Conservation (phyloP, 2,888 invertebrate genomes). For the Chloroclystis v-ata region DNA sequence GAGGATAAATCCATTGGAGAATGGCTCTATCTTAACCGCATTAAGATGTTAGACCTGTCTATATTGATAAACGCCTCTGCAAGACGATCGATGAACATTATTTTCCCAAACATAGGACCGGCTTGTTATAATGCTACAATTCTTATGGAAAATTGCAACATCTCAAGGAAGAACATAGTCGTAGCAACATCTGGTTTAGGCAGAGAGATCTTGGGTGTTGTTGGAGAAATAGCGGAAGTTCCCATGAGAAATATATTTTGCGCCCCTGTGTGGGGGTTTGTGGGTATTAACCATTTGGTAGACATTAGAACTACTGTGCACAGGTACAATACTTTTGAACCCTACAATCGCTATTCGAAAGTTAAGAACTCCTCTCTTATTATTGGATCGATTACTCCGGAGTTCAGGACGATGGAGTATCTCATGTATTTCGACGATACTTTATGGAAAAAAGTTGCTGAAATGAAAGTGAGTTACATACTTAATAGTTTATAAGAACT, state of each 20-base stretch:
- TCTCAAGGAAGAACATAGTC: conserved; percentile 70
- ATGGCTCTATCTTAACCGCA: conserved; percentile 55
- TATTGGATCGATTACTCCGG: conserved; percentile 68
- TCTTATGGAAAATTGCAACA: conserved; percentile 52
- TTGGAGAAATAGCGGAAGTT: conserved; percentile 65
- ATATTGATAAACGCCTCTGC: conserved; percentile 71
- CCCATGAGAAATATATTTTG: conserved; percentile 72
- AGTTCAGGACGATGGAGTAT: conserved; percentile 76
- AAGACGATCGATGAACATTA: conserved; percentile 61
- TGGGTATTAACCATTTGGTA: conserved; percentile 75
- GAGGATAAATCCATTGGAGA: conserved; percentile 48
- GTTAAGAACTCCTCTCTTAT: conserved; percentile 70
- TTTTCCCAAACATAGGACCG: conserved; percentile 76
- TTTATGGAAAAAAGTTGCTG: conserved; percentile 52
- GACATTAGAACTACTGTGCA: conserved; percentile 76
- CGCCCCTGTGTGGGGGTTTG: conserved; percentile 82
- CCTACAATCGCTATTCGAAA: conserved; percentile 69
- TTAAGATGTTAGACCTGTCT: conserved; percentile 61
- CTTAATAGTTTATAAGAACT: background rate
- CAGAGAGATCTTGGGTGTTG: conserved; percentile 56
- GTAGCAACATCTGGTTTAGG: conserved; percentile 79
- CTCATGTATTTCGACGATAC: conserved; percentile 60
- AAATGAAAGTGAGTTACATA: conserved; percentile 47
- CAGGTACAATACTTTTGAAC: conserved; percentile 69
- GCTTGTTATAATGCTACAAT: conserved; percentile 78